Evolutionary conservation across 1,140 invertebrate species (phyloP), one percentile per base, ranked within the genome.

Genomic region (Bombus superbus): DNA sequence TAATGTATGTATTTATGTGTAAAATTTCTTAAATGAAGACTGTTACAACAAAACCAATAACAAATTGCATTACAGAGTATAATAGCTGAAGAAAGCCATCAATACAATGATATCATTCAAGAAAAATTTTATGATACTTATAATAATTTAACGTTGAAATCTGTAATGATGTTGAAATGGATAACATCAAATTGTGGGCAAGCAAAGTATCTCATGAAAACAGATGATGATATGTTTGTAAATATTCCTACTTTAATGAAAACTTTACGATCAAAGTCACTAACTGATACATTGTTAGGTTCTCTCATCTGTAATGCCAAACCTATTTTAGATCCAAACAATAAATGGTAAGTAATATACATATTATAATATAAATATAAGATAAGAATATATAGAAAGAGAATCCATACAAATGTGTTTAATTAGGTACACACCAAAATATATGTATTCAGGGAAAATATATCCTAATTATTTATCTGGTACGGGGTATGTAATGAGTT

Each of bases 61-160:
- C 32, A 66, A 18, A 40, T 66, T 79, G 77, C 32, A 18, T 89
- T 81, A 18, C 57, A 92, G 86, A 84, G 71, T 71, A 35, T 86
- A 44, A 96, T 97, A 44, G 93, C 94, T 5, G 95, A 96, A 57
- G 97, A 97, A 91, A 96, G 95, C 71, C 93, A 96, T 6, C 94
- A 95, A 44, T 97, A 97, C 89, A 96, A 97, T 44, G 98, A 99
- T 94, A 97, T 99, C n/a, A 97, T 99, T 64, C 98, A 99, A 95
- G 98, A 98, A 94, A 96, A 97, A 78, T 99, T 99, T 93, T 92
- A 97, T 22, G 98, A 99, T 94, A 97, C 97, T 2, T 99, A 99
- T 94, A 98, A 98, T 93, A 99, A 99, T 96, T 95, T 99, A 75
- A 99, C 98, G 0, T 93, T 99, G 13, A 99, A 99, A 93, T 98